phyloP scores from a whole-genome alignment of 1,140 invertebrate species.

The Eriosoma lanigerum region DNA sequence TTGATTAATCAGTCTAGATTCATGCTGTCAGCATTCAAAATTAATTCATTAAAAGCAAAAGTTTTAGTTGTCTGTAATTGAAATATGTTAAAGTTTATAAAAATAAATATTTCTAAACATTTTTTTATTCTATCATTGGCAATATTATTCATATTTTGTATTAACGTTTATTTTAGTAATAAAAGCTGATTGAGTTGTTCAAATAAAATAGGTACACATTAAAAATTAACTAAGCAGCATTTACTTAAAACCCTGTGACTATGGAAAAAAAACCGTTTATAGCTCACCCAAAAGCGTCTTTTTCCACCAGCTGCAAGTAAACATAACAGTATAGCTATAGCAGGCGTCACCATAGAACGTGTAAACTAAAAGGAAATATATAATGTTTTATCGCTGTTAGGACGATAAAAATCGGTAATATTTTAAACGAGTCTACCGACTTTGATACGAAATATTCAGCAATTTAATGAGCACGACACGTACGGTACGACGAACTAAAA shows the following conservation, averaged over 20 bases:
- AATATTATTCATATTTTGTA: too few species aligned
- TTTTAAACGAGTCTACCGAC: slow-evolving; percentile 12
- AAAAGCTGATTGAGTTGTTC: too few species aligned
- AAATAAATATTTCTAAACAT: too few species aligned
- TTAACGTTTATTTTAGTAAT: too few species aligned
- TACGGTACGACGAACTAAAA: background rate
- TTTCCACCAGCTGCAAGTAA: background rate
- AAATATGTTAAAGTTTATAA: background rate
- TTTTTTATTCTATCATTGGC: too few species aligned
- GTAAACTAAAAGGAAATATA: background rate
- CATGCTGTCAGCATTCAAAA: background rate
- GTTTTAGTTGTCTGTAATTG: background rate
- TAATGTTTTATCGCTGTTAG: background rate
- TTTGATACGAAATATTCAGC: slow-evolving; percentile 11
- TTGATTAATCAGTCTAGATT: slow-evolving; percentile 10
- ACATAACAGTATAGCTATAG: background rate
- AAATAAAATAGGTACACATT: background rate
- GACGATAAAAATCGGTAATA: slow-evolving; percentile 29
- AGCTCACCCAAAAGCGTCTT: background rate
- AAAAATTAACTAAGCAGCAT: background rate
- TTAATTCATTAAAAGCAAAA: background rate
- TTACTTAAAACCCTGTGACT: background rate
- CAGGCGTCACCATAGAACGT: background rate
- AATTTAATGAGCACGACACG: slow-evolving; percentile 6
- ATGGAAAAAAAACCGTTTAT: too few species aligned